Evolutionary conservation across 23 tunicate genomes (phyloP), one percentile per base, ranked within the genome.

Genomic region (Ciona savignyi): DNA sequence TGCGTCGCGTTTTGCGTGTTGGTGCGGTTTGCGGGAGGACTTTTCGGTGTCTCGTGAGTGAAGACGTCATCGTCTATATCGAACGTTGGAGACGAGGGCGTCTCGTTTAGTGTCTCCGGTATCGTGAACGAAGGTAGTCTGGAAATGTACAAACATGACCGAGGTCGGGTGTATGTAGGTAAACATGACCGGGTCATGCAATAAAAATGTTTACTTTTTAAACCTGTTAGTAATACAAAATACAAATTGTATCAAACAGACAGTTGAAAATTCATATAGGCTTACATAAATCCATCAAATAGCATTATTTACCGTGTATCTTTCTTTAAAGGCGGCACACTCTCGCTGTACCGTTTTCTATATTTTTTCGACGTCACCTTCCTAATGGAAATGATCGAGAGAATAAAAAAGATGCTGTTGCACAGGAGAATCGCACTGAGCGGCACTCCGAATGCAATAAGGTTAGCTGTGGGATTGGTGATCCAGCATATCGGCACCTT

Each of bases 361-460:
- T 42, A 42, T 42, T 42, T 42, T 15, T 51, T 26, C 2, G 60
- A 22, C 23, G 76, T 27, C 56, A 67, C 72, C 42, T 75, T 79
- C 21, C 88, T 87, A 27, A 89, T 84, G 27, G 96, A 71, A 1
- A 48, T 6, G 26, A 81, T 85, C 6, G 97, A 78, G 19, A 71
- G 35, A 0, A 35, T 70, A 35, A 91, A 91, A 70, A 91, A 76
- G 29, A 75, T 73, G 1, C 79, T 35, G 74, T 91, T 91, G 27
- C 62, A 70, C 2, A 91, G 27, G 23, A 91, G 83, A 24, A 91
- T 91, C 4, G 70, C 35, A 6, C 75, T 66, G 6, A 91, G 78
- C 23, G 97, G 97, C 0, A 80, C 76, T 2, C 97, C 97, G 42
- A 91, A 91, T 1, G 83, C 86, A 25, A 91, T 61, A 23, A 91